Percentiles rank a stretch among this genome's conserved stretches.
phyloP scores from a whole-genome alignment of 2,113 vertebrate species.

The Microtus ochrogaster region DNA sequence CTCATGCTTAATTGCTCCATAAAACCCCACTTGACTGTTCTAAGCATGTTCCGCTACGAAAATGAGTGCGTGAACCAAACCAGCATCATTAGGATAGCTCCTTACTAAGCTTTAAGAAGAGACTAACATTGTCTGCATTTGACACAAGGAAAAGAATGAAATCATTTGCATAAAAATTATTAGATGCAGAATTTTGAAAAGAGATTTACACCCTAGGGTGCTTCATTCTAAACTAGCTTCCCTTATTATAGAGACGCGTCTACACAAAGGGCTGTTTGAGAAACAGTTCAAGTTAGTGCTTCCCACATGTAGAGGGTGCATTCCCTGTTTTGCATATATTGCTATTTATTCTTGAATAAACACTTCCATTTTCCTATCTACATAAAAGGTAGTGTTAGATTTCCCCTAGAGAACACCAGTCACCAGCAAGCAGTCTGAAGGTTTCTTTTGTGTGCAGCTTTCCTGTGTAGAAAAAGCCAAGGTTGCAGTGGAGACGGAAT shows the following conservation, averaged over 20 bases:
- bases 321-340: not conserved
- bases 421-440: not conserved
- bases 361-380: not conserved
- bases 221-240: constrained; percentile 37
- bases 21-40: constrained; percentile 53
- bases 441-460: not conserved
- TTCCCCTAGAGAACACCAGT: not conserved
- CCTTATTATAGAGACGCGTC: not conserved
- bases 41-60: constrained; percentile 49
- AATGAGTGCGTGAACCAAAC: constrained; percentile 46
- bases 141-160: constrained; percentile 43
- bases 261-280: not conserved
- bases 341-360: constrained; percentile 14
- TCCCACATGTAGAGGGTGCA: not conserved
- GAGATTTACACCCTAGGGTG: not conserved
- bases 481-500: not conserved
- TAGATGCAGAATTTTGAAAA: constrained; percentile 38
- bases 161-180: constrained; percentile 43
- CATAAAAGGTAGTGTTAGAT: not conserved
- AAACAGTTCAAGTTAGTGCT: not conserved
- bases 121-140: not conserved
- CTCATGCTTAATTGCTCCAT: constrained; percentile 51
- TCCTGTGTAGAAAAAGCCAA: not conserved
- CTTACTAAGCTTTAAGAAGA: constrained; percentile 42
- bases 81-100: constrained; percentile 6